Evolutionary conservation across 2,113 vertebrate genomes (phyloP).

Genomic region (Heptranchias perlo): DNA sequence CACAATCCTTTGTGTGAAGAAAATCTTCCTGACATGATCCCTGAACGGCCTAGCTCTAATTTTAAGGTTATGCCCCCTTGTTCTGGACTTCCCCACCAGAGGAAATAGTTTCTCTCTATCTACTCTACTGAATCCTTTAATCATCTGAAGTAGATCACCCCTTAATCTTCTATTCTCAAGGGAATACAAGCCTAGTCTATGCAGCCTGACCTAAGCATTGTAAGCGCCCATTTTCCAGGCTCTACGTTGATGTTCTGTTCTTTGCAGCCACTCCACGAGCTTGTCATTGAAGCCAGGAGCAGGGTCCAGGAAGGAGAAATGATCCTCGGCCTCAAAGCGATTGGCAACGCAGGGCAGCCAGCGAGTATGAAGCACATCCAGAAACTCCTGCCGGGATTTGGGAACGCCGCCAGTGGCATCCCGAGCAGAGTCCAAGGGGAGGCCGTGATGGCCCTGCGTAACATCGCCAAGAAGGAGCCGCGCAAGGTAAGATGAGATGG

Average conservation of each 20-base stretch:
- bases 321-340: constrained; percentile 50
- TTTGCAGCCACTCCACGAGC: constrained; percentile 51
- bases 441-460: constrained; percentile 52
- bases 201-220: not conserved
- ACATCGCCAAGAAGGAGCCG: constrained; percentile 49
- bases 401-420: constrained; percentile 41
- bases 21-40: not conserved
- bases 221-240: not conserved
- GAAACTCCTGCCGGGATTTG: constrained; percentile 53
- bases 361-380: constrained; percentile 52
- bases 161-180: not conserved
- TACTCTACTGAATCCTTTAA: not conserved
- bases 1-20: not conserved
- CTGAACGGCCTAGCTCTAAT: not conserved
- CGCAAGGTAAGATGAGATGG: constrained; percentile 46
- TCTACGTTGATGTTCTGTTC: not conserved
- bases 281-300: constrained; percentile 47
- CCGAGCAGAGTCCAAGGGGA: constrained; percentile 41
- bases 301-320: constrained; percentile 47
- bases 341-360: constrained; percentile 52
- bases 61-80: not conserved
- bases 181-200: not conserved
- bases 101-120: not conserved
- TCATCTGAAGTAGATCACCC: not conserved
- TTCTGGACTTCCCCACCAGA: not conserved